phyloP scores from a whole-genome alignment of 2,888 invertebrate species.

The Ochropacha duplaris region DNA sequence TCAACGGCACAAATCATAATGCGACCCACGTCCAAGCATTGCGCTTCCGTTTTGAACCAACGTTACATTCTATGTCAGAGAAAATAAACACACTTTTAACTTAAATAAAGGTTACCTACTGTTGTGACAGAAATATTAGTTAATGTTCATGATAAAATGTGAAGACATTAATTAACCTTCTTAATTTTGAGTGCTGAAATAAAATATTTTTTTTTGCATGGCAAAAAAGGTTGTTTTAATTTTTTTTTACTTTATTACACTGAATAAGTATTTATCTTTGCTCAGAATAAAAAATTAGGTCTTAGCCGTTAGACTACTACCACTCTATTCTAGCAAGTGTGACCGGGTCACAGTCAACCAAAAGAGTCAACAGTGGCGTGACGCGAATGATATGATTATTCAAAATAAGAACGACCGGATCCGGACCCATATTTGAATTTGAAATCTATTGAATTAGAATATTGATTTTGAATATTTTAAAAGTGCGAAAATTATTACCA shows the following conservation, averaged over 20 bases:
- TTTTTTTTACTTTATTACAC: not conserved
- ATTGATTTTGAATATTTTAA: not conserved
- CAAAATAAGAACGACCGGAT: not conserved
- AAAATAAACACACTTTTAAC: conserved; percentile 7
- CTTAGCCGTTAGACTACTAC: too few species aligned
- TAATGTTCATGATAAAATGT: not conserved
- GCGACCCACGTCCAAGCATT: conserved; percentile 9
- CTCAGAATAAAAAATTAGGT: too few species aligned
- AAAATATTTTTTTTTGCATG: too few species aligned
- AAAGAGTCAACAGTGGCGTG: not conserved
- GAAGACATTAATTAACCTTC: not conserved
- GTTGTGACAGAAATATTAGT: not conserved
- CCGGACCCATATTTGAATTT: not conserved
- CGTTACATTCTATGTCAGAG: conserved; percentile 25
- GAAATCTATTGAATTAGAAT: not conserved
- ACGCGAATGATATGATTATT: not conserved
- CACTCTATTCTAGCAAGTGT: not conserved
- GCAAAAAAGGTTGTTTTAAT: too few species aligned
- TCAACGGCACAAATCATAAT: conserved; percentile 16
- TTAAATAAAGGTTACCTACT: not conserved
- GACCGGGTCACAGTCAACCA: not conserved
- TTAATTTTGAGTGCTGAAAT: too few species aligned
- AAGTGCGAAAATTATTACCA: too few species aligned
- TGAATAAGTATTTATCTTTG: not conserved
- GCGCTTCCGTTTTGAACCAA: conserved; percentile 18